phyloP scores from a whole-genome alignment of 2,797 vertebrate genomes.

The Petrocephalus sullivani region DNA sequence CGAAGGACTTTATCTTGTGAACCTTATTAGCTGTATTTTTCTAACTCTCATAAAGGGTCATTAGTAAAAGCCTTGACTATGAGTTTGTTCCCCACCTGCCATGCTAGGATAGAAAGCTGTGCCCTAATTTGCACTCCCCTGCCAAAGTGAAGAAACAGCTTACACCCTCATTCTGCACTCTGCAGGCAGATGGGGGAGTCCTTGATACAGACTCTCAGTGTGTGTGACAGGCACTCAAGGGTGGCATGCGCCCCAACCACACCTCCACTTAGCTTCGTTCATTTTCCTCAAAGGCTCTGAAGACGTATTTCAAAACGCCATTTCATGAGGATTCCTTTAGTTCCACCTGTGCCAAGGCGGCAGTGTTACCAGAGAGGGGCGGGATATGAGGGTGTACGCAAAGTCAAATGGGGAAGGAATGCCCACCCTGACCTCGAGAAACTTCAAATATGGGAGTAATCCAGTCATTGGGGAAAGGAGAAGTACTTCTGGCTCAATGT shows the following conservation, averaged over 20 bases:
- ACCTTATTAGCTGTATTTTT: neutral
- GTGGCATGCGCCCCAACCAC: neutral
- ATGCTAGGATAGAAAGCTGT: neutral
- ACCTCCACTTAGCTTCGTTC: neutral
- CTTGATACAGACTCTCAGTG: neutral
- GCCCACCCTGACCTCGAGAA: neutral
- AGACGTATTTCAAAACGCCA: neutral
- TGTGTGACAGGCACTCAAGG: neutral
- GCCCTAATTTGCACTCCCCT: neutral
- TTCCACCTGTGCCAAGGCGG: neutral
- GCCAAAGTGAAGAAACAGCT: neutral
- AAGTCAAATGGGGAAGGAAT: neutral
- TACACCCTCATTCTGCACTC: neutral
- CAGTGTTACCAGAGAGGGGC: neutral
- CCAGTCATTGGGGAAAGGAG: neutral
- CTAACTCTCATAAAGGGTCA: neutral
- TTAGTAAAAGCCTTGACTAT: neutral
- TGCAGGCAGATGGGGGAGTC: neutral
- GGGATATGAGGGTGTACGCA: neutral
- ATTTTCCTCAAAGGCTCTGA: neutral
- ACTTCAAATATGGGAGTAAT: neutral
- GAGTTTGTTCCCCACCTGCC: neutral
- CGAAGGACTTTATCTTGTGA: neutral
- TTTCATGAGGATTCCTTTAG: neutral
- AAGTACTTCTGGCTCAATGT: neutral